Base-by-base conservation (phyloP, 1,140 invertebrate species). In the Camponotus pennsylvanicus region DNA sequence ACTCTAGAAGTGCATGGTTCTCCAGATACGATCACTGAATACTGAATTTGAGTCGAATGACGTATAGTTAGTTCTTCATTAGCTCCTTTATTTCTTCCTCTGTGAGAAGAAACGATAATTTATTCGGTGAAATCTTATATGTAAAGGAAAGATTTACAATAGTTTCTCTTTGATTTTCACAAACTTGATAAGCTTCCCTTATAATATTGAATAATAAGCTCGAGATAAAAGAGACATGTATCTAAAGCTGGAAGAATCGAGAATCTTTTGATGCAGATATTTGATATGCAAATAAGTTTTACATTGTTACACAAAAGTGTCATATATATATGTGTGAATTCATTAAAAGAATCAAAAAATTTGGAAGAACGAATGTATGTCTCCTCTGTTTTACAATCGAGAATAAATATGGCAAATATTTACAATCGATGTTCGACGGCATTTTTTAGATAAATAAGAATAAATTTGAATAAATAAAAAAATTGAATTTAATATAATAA, bases 21-120 rank as follows among this genome's bases (percentile, higher is more conserved):
- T 18, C 32, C 6, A 6, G 55, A 83, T 75, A 83, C 8, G 32
- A 83, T 75, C 79, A 61, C 21, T 63, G 37, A 75, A 70, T 80
- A 13, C 32, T 45, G 40, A 9, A 32, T 57, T 61, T 27, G 40
- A 59, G 27, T 75, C 79, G 79, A 57, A 73, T 73, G 55, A 61
- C 69, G 52, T 83, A 42, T 83, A 83, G 55, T 83, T 83, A 83
- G 73, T 55, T 55, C 69, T 32, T 70, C 40, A 73, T 75, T 73
- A 83, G 37, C 79, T 42, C 69, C 13, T 45, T 73, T 59, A 61
- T 71, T 73, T 49, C 69, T 73, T 83, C 40, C 79, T 73, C n/a
- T 21, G 42, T 18, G 32, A 59, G 57, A 45, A 83, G 57, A 5
- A 34, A 73, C 40, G 52, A 18, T 83, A 75, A 83, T 83, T 27